Conservation (phyloP, 2,888 invertebrate species). For the Aricia artaxerxes region DNA sequence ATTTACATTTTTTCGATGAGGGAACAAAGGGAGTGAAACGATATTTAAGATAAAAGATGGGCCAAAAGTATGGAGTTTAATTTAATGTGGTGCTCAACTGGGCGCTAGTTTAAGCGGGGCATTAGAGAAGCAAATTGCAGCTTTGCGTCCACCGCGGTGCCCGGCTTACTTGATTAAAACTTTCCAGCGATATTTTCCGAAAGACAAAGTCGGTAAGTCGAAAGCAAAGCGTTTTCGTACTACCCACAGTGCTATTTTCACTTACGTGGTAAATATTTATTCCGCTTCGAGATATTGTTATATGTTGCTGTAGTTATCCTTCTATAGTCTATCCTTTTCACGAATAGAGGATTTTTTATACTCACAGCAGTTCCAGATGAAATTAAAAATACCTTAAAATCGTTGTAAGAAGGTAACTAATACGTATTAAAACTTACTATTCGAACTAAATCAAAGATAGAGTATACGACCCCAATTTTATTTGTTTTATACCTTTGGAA, state of each 20-base stretch:
- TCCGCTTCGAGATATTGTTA: too few relatives aligned
- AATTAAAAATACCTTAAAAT: too few relatives aligned
- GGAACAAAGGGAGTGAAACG: not conserved
- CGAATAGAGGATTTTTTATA: too few relatives aligned
- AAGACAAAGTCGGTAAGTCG: not conserved
- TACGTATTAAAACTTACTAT: too few relatives aligned
- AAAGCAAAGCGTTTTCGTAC: not conserved
- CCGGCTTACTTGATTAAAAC: slow-evolving; percentile 29
- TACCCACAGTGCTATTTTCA: not conserved
- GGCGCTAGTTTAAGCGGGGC: slow-evolving; percentile 24
- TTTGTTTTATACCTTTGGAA: too few relatives aligned
- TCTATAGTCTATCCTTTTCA: too few relatives aligned
- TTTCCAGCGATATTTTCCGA: slow-evolving; percentile 23
- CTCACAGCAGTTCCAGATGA: too few relatives aligned
- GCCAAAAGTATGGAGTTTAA: slow-evolving; percentile 11
- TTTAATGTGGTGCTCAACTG: slow-evolving; percentile 30
- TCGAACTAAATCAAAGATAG: too few relatives aligned
- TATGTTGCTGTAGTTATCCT: too few relatives aligned
- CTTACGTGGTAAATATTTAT: too few relatives aligned
- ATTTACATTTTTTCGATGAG: not conserved
- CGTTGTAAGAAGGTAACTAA: too few relatives aligned
- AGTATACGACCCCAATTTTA: too few relatives aligned
- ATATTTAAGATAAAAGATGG: slow-evolving; percentile 16
- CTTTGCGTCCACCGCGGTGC: slow-evolving; percentile 20
- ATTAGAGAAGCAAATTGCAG: slow-evolving; percentile 30